Evolutionary conservation across 2,797 vertebrate species (phyloP).

Genomic region (Melanotaenia trifasciata): DNA sequence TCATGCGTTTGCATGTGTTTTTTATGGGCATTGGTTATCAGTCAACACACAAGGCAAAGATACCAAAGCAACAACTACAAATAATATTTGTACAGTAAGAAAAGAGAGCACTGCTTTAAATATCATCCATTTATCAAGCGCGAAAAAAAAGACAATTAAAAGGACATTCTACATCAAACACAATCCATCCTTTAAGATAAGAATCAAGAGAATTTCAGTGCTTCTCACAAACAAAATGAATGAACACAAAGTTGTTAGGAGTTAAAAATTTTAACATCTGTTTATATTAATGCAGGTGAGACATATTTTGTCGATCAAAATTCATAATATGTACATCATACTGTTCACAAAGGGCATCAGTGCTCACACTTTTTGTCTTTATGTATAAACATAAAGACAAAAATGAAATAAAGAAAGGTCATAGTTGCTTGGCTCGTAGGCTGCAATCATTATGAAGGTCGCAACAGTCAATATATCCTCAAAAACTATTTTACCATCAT

Average conservation of each 20-base stretch:
- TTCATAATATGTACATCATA: not conserved
- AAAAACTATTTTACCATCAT: no score
- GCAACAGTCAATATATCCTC: no score
- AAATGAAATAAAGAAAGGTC: not conserved
- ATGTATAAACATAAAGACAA: not conserved
- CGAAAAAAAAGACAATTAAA: not conserved
- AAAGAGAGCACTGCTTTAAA: no score
- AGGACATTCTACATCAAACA: not conserved
- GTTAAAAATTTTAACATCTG: not conserved
- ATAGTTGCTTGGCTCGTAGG: not conserved
- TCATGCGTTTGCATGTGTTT: not conserved
- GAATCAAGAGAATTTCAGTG: not conserved
- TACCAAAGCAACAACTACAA: not conserved
- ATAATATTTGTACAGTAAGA: no score
- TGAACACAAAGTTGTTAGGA: not conserved
- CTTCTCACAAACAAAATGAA: not conserved
- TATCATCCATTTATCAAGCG: no score
- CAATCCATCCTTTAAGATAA: not conserved
- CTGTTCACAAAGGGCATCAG: not conserved
- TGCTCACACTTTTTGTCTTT: not conserved
- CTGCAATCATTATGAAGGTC: no score
- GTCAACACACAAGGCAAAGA: not conserved
- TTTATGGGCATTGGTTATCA: not conserved
- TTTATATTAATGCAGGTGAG: not conserved
- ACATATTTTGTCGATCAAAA: not conserved